phyloP scores from a whole-genome alignment of 1,140 invertebrate genomes.

The Drosophila seguyi region DNA sequence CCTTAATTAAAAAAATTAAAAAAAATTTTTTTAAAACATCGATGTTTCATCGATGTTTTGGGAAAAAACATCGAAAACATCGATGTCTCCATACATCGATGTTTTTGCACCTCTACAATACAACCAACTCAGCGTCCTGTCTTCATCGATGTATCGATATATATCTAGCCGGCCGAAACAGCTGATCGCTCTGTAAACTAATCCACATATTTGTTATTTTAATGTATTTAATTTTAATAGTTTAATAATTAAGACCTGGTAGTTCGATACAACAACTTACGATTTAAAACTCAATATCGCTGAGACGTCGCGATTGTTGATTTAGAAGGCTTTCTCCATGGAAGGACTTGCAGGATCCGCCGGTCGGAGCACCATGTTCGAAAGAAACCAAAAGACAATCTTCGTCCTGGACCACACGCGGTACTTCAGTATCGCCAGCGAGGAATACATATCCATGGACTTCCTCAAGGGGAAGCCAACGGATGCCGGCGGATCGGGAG shows the following conservation, averaged over 20 bases:
- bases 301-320: neutral
- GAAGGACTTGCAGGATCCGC: constrained; percentile 7
- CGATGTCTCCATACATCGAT: too few relatives aligned
- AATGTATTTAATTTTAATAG: neutral
- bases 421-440: constrained; percentile 94
- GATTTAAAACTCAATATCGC: neutral
- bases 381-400: constrained; percentile 95
- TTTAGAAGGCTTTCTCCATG: neutral
- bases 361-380: constrained; percentile 61
- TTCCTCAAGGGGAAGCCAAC: constrained; percentile 89
- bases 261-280: neutral
- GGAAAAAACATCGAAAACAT: too few relatives aligned
- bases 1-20: too few relatives aligned
- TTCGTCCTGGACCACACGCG: constrained; percentile 97
- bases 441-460: constrained; percentile 95
- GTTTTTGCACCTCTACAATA: too few relatives aligned
- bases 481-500: constrained; percentile 4
- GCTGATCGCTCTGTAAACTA: neutral
- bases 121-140: neutral
- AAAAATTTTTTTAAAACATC: too few relatives aligned
- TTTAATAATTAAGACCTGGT: neutral
- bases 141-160: neutral
- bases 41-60: too few relatives aligned
- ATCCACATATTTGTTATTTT: neutral
- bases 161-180: neutral